Evolutionary conservation across 2,888 invertebrate species (phyloP), one percentile per base, ranked within the genome.

Genomic region (Brachypterus glaber): DNA sequence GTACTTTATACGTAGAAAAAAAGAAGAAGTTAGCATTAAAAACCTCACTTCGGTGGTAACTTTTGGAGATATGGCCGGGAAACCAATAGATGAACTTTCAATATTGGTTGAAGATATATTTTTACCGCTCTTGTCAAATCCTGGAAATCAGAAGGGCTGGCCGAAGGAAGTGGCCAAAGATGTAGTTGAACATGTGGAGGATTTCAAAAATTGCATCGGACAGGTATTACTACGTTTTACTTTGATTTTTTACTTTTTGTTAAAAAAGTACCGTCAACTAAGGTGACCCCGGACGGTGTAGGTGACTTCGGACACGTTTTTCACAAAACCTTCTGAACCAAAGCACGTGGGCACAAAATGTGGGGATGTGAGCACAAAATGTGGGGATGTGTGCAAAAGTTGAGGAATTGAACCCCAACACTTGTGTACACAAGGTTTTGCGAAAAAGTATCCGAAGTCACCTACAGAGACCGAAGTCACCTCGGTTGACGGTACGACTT

Each of bases 1-100:
- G 0, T 93, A 89, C 60, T 91, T 92, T 58, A 70, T 88, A 17
- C 79, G 85, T 50, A 78, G 74, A 46, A 55, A 63, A 3, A 70
- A 74, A 4, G 74, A 73, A 2, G 69, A 69, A 35, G 67, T 92
- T 5, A 78, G 78, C 0, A 72, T 67, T 40, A 65, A 69, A 1
- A 85, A 85, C 47, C 65, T 70, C 46, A 30, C 53, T 9, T 45
- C 55, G 64, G 55, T 70, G 1, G 54, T 84, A 2, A 72, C 78
- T 43, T 71, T 79, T 34, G 87, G 87, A 0, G 86, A 86, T 55
- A 68, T 85, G 57, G 74, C 82, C 2, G 72, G 78, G 2, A 80
- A 77, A 54, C 76, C 82, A 0, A 63, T 86, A 5, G 78, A 80
- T 50, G 83, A 84, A 55, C 58, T 85, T 4, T 72, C 76, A 3